Evolutionary conservation across 2,797 vertebrate species (phyloP), one percentile per base, ranked within the genome.

Genomic region (Dryobates pubescens): DNA sequence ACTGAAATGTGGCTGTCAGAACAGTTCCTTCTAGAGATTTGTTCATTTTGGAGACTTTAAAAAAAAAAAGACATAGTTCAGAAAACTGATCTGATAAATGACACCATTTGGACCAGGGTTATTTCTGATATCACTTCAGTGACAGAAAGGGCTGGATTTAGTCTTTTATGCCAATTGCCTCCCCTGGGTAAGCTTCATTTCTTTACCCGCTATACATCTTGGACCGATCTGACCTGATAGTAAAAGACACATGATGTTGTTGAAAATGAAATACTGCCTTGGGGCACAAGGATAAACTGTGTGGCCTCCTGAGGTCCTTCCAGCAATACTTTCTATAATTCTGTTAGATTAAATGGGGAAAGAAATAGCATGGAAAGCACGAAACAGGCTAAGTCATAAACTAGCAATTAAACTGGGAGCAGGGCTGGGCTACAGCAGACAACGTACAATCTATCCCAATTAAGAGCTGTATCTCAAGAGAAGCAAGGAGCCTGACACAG

Each of bases 391-490:
- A 96, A 96, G 87, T 86, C 87, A 72, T 96, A 96, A 93, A 94
- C 93, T 82, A 80, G 80, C 32, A 69, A 92, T 96, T 96, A 95
- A 88, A 76, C 43, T 38, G 76, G 91, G 92, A 86, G 87, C 8
- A 72, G 90, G 88, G 84, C 88, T 93, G 90, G 95, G 86, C 92
- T 75, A 62, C 89, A 92, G 95, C 83, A 90, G 84, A 96, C 96
- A 92, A 88, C 4, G 63, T 95, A 93, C 83, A 49, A 97, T 97
- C 95, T 89, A 93, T 96, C 91, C 95, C 95, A 96, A 96, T 97
- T 96, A 97, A 93, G 88, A 95, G 71, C 93, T 89, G 83, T 89
- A 95, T 96, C 95, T 96, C 93, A 94, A 78, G 92, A 96, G 94
- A 94, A 97, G 92, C 64, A 47, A 73, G 86, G 88, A 95, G 90